Base-by-base conservation (phyloP, 2,797 vertebrate genomes). In the Rachycentron canadum region DNA sequence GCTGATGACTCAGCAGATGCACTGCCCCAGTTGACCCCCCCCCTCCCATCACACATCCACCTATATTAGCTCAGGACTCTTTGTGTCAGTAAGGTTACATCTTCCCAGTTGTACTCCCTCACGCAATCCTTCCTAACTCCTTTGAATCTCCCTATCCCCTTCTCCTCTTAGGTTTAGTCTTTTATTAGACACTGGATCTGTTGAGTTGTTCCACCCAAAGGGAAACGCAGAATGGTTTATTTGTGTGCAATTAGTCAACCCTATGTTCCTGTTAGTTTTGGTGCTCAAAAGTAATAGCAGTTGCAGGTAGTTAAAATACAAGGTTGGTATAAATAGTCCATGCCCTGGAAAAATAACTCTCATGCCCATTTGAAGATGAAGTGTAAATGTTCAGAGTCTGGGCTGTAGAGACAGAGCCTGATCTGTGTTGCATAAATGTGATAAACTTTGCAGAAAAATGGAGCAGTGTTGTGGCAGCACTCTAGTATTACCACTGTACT, bases 1-100 rank as follows among this genome's bases (percentile, higher is more conserved):
- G 50, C 28, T 40, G 30, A 61, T 89, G 88, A 90, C 77, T 88
- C 86, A 86, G 84, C 87, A 90, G 60, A 75, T 56, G 56, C 38
- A 60, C 28, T 73, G 69, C 49, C 43, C 66, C 3, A 7, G 5
- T 47, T n/a, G 47, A 78, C 75, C 85, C 68, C 61, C 75, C 85
- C 68, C 61, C 34, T 1, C 19, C 19, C 28, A 30, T 43, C 30
- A 49, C 60, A 70, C 40, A 45, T 73, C 66, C 21, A 49, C 67
- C 55, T 45, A 66, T 25, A 50, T 79, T 76, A 76, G 32, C 75
- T 9, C 38, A 41, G 43, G 59, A 17, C 49, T 47, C 23, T 63
- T 41, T 47, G 14, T 73, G 25, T 64, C 79, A 63, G 40, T 32
- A 23, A 66, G 19, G 17, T 25, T 25, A 34, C 1, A 6, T 58